Percentiles rank a stretch among this genome's conserved stretches.
Conservation (phyloP, 2,113 vertebrate genomes). For the Marmota flaviventris region DNA sequence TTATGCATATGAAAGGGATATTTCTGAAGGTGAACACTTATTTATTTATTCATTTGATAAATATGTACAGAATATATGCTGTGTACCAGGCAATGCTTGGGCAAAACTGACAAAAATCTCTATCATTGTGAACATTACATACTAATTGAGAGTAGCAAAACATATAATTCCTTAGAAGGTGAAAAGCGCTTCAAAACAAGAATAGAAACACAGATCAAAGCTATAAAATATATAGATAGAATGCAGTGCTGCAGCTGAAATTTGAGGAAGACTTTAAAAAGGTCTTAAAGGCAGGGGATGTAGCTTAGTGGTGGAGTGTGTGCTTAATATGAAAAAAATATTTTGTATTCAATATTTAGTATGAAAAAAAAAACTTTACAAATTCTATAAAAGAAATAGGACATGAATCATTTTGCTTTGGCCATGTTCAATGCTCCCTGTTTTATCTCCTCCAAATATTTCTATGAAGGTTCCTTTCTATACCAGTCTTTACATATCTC, state of each 20-base stretch:
- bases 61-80: neutral
- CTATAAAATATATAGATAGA: neutral
- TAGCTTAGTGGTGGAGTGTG: too few relatives aligned
- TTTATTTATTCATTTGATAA: neutral
- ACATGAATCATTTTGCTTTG: neutral
- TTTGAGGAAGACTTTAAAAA: neutral
- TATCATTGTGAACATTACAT: neutral
- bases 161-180: neutral
- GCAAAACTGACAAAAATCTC: neutral
- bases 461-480: neutral
- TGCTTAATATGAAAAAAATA: too few relatives aligned
- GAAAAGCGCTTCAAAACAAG: neutral
- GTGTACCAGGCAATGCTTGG: neutral
- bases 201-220: neutral
- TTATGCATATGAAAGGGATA: neutral
- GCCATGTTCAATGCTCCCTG: fast-evolving
- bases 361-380: neutral
- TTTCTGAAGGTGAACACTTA: neutral
- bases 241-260: neutral
- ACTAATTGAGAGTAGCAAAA: neutral
- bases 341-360: too few relatives aligned
- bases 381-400: neutral
- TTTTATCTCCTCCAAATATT: neutral
- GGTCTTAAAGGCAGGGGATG: neutral
- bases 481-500: neutral